Evolutionary conservation across 2,888 invertebrate genomes (phyloP), one percentile per base, ranked within the genome.

Genomic region (Netelia virgata): DNA sequence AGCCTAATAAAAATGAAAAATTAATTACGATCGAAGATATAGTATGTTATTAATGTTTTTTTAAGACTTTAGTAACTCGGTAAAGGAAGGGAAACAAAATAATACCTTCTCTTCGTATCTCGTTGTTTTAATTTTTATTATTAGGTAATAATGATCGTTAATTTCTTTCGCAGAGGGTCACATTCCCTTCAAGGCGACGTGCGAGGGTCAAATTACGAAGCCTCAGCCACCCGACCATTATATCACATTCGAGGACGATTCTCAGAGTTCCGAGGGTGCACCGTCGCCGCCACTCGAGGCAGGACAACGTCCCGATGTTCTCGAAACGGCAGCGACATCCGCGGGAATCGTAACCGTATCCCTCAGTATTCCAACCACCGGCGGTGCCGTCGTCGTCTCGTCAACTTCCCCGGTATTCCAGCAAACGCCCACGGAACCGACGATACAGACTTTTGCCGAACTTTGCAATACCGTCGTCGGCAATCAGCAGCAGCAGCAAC

Each of bases 171-270:
- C 93, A 96, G 96, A 98, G 94, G 99, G 99, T 79, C 96, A 97
- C 86, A 97, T 99, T 89, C 97, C 97, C 72, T 99, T 98, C 94
- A 98, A 97, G 92, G 97, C 98, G 59, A 98, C 98, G 66, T 97
- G 97, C 92, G 98, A 98, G 93, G 98, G 98, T 0, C 96, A 97
- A 66, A 95, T 97, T 36, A 97, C 97, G 18, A 96, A 97, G 82
- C 98, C 98, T 1, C 96, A 97, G 88, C 97, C 97, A 91, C 98
- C 98, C 14, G 96, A 96, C 84, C 97, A 97, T 87, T 98, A 98
- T 94, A 96, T 97, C 88, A 97, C 97, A 84, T 97, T 97, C 83
- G 98, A 98, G 89, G 98, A 98, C 90, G 98, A 98, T 91, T 97
- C 97, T 9, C 97, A 97, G 86, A 98, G 97, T 92, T 97, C 96